Evolutionary conservation across 1,140 invertebrate species (phyloP), one percentile per base, ranked within the genome.

Genomic region (Drosophila pectinifera): DNA sequence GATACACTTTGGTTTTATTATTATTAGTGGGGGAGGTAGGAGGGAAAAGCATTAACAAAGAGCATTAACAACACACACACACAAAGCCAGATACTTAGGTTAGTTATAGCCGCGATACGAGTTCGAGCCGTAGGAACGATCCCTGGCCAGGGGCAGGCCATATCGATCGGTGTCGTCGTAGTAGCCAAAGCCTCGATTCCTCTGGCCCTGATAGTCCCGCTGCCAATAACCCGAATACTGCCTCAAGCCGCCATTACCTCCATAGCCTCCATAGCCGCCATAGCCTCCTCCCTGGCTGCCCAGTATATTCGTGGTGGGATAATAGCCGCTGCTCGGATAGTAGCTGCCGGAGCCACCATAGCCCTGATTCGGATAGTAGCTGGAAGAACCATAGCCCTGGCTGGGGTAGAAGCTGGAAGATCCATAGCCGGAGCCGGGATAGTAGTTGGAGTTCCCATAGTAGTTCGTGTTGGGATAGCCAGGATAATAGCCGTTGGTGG

Each of bases 211-310:
- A 51, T 92, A 92, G 34, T 84, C 77, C 14, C 89, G 89, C 79
- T 91, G 86, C 80, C 86, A 92, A 74, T 93, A 93, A 11, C 92
- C 92, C 34, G 80, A 91, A 69, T 93, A 93, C 42, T 92, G 91
- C 38, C 68, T 72, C 8, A 93, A 78, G 39, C 92, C 92, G 36
- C 92, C 92, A 90, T 93, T 93, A 90, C 92, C 92, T 82, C 91
- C 89, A 26, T 93, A 93, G 18, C 92, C 92, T 6, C 92, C 92
- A 24, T 93, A 93, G 6, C 92, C 92, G 53, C 91, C 88, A 48
- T 92, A 88, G 18, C 76, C 90, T 4, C 53, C 49, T 16, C 68
- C 73, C n/a, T 75, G 73, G 7, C 72, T 59, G 6, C 91, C 92
- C 43, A 84, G 42, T 18, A 84, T 92, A 46, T 91, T 93, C 54